Conservation (phyloP, 1,140 invertebrate genomes). For the Muscidifurax raptorellus region DNA sequence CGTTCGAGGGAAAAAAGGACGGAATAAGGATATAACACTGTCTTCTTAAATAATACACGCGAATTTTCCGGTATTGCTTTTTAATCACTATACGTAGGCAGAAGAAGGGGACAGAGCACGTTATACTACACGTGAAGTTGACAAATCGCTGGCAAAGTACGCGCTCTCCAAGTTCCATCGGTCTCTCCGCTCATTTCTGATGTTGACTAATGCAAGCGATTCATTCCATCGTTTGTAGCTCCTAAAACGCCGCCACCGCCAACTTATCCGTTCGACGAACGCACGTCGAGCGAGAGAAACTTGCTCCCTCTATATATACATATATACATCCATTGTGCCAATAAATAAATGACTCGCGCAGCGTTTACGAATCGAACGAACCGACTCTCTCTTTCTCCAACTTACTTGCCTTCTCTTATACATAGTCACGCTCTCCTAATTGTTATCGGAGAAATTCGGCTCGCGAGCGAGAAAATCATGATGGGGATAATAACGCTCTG, state of each 20-base stretch:
- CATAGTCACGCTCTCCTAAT: not conserved
- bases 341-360: slow-evolving; percentile 30
- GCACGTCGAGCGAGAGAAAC: slow-evolving; percentile 1
- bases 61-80: not conserved
- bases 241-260: slow-evolving; percentile 52
- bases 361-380: too few relatives aligned
- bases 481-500: too few relatives aligned
- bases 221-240: slow-evolving; percentile 69
- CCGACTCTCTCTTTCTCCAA: not conserved
- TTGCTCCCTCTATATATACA: not conserved
- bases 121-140: not conserved
- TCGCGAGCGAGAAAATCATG: not conserved
- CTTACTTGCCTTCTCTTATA: not conserved
- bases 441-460: not conserved
- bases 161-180: slow-evolving; percentile 38
- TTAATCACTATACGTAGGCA: not conserved
- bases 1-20: not conserved
- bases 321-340: slow-evolving; percentile 13
- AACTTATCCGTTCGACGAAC: slow-evolving; percentile 3
- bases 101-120: not conserved
- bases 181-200: slow-evolving; percentile 65
- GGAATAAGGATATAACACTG: not conserved
- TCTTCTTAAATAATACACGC: not conserved
- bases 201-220: slow-evolving; percentile 70
- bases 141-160: slow-evolving; percentile 28